phyloP scores from a whole-genome alignment of 2,113 vertebrate genomes.

The Camarhynchus parvulus region DNA sequence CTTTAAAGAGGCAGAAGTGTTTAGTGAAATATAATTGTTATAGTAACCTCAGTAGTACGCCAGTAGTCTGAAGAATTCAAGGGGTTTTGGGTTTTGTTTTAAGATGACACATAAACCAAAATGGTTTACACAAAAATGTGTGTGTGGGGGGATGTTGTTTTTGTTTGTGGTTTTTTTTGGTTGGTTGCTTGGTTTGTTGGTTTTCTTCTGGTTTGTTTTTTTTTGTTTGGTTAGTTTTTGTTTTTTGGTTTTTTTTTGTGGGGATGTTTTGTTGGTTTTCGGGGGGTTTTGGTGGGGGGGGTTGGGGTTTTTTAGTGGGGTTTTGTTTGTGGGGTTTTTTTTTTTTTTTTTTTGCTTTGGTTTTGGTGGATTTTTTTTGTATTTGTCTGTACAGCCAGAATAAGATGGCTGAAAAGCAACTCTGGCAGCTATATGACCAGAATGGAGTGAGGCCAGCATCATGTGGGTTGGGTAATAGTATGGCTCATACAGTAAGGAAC shows the following conservation, averaged over 20 bases:
- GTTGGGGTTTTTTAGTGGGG: no score
- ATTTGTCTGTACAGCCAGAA: neutral
- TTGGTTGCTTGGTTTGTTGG: neutral
- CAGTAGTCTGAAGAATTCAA: neutral
- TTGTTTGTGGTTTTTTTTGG: no score
- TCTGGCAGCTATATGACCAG: neutral
- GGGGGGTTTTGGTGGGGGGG: neutral
- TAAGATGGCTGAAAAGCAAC: neutral
- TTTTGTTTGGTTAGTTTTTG: no score
- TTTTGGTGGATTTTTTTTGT: no score
- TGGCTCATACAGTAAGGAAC: neutral
- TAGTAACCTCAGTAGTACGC: neutral
- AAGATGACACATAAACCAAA: neutral
- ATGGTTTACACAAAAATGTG: no score
- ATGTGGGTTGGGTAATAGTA: neutral
- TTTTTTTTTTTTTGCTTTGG: no score
- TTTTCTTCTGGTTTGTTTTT: neutral
- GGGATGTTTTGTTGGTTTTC: neutral
- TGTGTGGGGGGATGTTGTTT: neutral
- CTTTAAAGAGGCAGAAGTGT: neutral
- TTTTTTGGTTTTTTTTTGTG: no score
- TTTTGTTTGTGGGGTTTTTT: neutral
- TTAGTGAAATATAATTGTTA: neutral
- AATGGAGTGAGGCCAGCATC: neutral
- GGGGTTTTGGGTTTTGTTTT: neutral